Evolutionary conservation across 2,113 vertebrate species (phyloP).

Genomic region (Pungitius pungitius): DNA sequence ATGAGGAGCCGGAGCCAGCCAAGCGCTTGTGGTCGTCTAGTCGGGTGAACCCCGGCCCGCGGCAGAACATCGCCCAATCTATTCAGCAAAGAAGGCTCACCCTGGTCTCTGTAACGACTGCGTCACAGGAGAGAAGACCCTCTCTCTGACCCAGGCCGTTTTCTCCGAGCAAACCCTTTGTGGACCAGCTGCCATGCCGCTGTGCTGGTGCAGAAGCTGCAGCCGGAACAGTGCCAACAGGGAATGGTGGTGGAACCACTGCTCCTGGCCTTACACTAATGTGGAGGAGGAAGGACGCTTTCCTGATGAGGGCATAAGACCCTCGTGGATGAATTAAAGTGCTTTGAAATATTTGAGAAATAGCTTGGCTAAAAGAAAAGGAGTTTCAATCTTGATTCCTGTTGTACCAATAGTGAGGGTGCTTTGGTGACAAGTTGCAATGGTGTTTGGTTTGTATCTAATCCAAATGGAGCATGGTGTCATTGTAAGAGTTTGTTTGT

Average conservation of each 20-base stretch:
- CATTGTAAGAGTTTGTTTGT: too few species aligned
- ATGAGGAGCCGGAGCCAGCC: slow-evolving; percentile 57
- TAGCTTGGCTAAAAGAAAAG: neutral
- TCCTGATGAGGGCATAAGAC: slow-evolving; percentile 26
- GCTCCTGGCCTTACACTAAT: slow-evolving; percentile 38
- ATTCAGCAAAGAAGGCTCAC: slow-evolving; percentile 45
- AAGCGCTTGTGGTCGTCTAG: slow-evolving; percentile 79
- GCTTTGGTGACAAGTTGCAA: neutral
- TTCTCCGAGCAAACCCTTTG: slow-evolving; percentile 28
- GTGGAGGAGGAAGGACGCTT: slow-evolving; percentile 29
- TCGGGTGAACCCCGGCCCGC: slow-evolving; percentile 70
- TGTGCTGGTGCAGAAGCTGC: slow-evolving; percentile 33
- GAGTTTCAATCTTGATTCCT: slow-evolving; percentile 13
- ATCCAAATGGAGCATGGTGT: neutral
- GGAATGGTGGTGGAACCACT: slow-evolving; percentile 42
- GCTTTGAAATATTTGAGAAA: neutral
- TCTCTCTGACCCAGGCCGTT: slow-evolving; percentile 39
- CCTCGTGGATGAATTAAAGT: slow-evolving; percentile 31
- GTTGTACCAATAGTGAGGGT: neutral
- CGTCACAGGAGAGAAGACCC: slow-evolving; percentile 51
- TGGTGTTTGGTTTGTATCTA: neutral
- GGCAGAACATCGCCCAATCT: slow-evolving; percentile 57
- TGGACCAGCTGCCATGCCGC: slow-evolving; percentile 37
- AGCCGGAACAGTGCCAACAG: slow-evolving; percentile 56
- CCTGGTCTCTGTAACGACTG: slow-evolving; percentile 43